phyloP scores from a whole-genome alignment of 2,797 vertebrate genomes.

The Thripadectes ignobilis region DNA sequence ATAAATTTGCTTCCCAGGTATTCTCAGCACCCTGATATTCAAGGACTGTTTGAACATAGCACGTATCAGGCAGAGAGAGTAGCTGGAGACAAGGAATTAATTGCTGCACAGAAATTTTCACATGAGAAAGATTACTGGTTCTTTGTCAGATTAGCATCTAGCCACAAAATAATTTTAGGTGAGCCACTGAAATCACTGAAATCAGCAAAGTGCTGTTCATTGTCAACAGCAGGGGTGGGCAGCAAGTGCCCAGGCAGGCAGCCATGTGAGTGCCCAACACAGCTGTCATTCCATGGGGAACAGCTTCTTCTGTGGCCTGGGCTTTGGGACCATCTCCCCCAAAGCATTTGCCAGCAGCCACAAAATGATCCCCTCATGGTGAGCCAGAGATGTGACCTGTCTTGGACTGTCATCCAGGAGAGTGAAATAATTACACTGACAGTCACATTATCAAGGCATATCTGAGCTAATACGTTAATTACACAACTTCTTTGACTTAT shows the following conservation, averaged over 20 bases:
- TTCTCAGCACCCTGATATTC: neutral
- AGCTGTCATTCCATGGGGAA: rapidly evolving
- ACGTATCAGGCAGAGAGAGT: neutral
- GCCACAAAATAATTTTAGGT: neutral
- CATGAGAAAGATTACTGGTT: neutral
- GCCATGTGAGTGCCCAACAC: rapidly evolving
- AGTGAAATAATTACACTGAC: neutral
- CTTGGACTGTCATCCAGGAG: neutral
- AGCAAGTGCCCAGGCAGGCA: neutral
- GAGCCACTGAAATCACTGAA: neutral
- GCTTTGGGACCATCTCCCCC: neutral
- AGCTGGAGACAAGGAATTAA: neutral
- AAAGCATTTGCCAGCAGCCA: rapidly evolving
- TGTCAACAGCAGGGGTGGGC: neutral
- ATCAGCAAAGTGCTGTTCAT: neutral
- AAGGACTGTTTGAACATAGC: neutral
- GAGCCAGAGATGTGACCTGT: neutral
- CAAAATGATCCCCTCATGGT: neutral
- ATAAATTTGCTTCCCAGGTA: neutral
- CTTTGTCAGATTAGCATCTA: neutral
- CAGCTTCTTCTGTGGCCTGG: neutral
- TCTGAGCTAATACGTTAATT: neutral
- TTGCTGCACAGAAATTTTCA: neutral
- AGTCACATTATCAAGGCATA: neutral
- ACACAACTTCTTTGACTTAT: neutral